Base-by-base conservation (phyloP, 2,797 vertebrate species). In the Zalophus californianus region DNA sequence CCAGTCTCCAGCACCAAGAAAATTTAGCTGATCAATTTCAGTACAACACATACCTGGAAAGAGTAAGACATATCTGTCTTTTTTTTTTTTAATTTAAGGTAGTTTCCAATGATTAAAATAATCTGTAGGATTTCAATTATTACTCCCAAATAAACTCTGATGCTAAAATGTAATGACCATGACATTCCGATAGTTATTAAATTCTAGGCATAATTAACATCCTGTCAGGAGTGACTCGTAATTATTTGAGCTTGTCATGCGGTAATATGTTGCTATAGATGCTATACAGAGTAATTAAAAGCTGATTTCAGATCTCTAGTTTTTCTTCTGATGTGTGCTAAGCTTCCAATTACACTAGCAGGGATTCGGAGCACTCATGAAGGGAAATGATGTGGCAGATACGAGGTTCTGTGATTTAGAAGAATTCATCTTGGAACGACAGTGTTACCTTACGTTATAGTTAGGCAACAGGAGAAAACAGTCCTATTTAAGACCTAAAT, bases 401-500 rank as follows among this genome's bases (percentile, higher is more conserved):
- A 52, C 0, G 35, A 80, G 21, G 21, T 70, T 62, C 86, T 85
- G 38, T 48, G 86, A 58, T 95, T 98, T 54, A 92, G 98, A 98
- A 98, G n/a, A 83, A 84, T 78, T 97, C 75, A 52, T 97, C 90
- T 98, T 97, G 96, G 97, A 98, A 98, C 96, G 97, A 98, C 89
- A 97, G 85, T 89, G 97, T 96, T 73, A 96, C 94, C 94, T 98
- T 98, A 98, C 91, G 97, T 97, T 97, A 98, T 73, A 97, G 95
- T 98, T 96, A 97, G 84, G 97, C 92, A 95, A 96, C 86, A 95
- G 95, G 98, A 98, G 98, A 98, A 98, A 98, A 98, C 97, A 98
- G 97, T 97, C 90, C 97, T 98, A 97, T 96, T 93, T 98, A 98
- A 98, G 98, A 98, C 97, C 87, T 98, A 98, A 98, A 97, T 98